phyloP scores from a whole-genome alignment of 2,113 vertebrate genomes.

The Smithornis capensis region DNA sequence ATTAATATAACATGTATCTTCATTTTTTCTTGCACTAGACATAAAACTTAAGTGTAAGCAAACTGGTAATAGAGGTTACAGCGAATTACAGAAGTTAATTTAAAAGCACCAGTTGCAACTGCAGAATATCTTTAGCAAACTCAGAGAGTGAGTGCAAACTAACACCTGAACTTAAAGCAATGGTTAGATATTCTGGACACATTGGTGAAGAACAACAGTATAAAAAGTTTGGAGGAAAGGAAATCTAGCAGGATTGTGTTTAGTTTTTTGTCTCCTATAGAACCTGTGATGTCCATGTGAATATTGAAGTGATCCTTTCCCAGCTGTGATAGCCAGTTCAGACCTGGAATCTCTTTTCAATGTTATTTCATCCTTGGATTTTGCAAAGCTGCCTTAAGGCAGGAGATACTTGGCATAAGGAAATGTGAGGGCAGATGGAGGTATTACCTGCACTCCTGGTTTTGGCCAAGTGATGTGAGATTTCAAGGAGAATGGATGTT shows the following conservation, averaged over 20 bases:
- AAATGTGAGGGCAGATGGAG: not conserved
- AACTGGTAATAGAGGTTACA: not conserved
- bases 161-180: not conserved
- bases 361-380: too few species aligned
- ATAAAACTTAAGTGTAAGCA: not conserved
- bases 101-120: not conserved
- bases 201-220: not conserved
- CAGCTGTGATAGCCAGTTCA: not conserved
- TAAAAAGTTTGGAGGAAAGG: not conserved
- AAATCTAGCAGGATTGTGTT: not conserved
- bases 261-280: not conserved
- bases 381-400: not conserved
- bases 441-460: not conserved
- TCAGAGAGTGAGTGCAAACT: not conserved
- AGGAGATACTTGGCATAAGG: not conserved
- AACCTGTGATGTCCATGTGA: not conserved
- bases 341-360: too few species aligned
- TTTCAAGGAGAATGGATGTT: not conserved
- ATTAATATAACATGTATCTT: not conserved
- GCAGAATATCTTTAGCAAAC: not conserved
- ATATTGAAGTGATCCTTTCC: not conserved
- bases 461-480: not conserved
- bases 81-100: not conserved
- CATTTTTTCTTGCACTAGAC: not conserved
- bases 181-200: not conserved